These are phyloP conservation scores for Tichodroma muraria DNA, from an alignment of 2,113 vertebrate genomes.

Conservation along the genomic window DNA sequence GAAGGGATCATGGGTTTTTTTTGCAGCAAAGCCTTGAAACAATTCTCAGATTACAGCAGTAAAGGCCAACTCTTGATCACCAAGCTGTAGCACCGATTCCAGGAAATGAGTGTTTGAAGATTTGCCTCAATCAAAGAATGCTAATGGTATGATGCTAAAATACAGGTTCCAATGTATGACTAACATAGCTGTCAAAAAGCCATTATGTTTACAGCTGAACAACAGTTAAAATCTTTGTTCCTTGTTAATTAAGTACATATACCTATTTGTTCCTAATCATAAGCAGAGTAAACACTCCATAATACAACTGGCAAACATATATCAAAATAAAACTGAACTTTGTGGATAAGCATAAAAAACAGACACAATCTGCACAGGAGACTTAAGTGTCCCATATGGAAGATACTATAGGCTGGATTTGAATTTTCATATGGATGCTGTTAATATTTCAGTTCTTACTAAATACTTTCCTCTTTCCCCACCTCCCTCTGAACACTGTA, in stretches of 20 bases:
- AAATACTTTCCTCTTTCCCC: not conserved
- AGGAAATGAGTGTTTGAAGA: not conserved
- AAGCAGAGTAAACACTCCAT: not conserved
- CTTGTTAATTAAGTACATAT: not conserved
- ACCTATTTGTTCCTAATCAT: not conserved
- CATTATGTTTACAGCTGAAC: not conserved
- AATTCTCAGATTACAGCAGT: not conserved
- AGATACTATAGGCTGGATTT: not conserved
- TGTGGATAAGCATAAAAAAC: not conserved
- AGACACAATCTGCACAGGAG: not conserved
- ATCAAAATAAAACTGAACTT: not conserved
- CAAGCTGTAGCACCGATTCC: not conserved
- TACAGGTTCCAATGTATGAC: not conserved
- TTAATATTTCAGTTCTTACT: not conserved
- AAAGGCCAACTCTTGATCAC: not conserved
- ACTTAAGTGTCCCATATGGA: not conserved
- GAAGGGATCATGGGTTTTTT: not conserved
- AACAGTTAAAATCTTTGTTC: not conserved
- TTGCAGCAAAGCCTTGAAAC: not conserved
- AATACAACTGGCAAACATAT: not conserved
- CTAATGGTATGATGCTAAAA: not conserved
- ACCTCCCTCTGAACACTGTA: not conserved
- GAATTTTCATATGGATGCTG: not conserved
- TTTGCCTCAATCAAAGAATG: not conserved
- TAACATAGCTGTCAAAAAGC: not conserved